Conservation (phyloP, 2,113 vertebrate species). For the Nipponia nippon region DNA sequence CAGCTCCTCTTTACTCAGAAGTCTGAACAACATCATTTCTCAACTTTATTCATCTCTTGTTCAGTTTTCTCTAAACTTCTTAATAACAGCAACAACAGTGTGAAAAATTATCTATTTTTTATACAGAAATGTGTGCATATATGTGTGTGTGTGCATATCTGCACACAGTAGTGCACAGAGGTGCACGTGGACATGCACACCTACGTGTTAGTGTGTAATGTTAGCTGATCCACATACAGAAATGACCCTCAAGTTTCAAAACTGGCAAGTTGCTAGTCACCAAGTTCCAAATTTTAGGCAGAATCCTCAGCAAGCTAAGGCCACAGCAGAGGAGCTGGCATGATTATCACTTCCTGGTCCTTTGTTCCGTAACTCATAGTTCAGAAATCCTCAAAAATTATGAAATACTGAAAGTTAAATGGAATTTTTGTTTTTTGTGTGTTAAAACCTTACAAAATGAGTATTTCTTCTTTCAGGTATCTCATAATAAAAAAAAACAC, state of each 20-base stretch:
- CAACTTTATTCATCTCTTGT: background rate
- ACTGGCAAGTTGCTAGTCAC: background rate
- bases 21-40: background rate
- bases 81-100: background rate
- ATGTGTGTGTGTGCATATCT: background rate
- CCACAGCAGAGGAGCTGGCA: background rate
- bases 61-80: background rate
- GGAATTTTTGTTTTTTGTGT: fast-evolving
- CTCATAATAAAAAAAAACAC: background rate
- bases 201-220: fast-evolving
- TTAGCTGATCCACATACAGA: background rate
- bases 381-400: background rate
- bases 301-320: background rate
- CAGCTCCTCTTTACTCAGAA: background rate
- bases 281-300: background rate
- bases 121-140: background rate
- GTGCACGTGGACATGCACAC: background rate
- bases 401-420: background rate
- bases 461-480: background rate
- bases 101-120: background rate
- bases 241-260: background rate
- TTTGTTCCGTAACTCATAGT: background rate
- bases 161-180: background rate
- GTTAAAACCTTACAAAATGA: background rate
- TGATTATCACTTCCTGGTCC: background rate